phyloP scores from a whole-genome alignment of 2,797 vertebrate genomes.

The Oreonectes daqikongensis region DNA sequence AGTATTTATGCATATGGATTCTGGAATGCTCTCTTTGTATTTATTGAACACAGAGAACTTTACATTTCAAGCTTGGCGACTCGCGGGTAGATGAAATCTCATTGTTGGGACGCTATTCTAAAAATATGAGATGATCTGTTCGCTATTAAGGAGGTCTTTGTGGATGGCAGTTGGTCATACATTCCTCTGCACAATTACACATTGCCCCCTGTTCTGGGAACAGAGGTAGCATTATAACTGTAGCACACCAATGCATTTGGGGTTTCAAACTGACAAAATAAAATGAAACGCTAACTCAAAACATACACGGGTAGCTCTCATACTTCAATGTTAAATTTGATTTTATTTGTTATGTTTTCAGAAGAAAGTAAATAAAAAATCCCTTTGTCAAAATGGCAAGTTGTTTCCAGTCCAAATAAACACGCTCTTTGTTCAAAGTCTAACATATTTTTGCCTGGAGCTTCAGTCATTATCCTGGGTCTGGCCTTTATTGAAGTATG shows the following conservation, averaged over 20 bases:
- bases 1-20: conserved; percentile 6
- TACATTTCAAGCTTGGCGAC: conserved; percentile 52
- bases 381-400: conserved; percentile 41
- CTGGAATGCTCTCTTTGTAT: conserved; percentile 30
- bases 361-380: conserved; percentile 47
- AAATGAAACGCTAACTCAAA: conserved; percentile 41
- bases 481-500: conserved; percentile 67
- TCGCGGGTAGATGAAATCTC: conserved; percentile 50
- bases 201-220: conserved; percentile 59
- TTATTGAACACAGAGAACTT: conserved; percentile 51
- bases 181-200: conserved; percentile 67
- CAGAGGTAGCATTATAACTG: conserved; percentile 68
- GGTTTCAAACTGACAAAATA: conserved; percentile 28
- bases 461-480: conserved; percentile 66
- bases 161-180: conserved; percentile 63
- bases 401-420: conserved; percentile 65
- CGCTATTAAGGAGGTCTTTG: conserved; percentile 64
- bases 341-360: conserved; percentile 47
- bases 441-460: conserved; percentile 65
- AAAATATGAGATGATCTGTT: conserved; percentile 65
- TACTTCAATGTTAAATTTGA: conserved; percentile 33
- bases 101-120: conserved; percentile 60
- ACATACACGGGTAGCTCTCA: conserved; percentile 27
- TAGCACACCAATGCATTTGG: conserved; percentile 26
- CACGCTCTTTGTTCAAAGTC: conserved; percentile 61